Evolutionary conservation across 2,113 vertebrate genomes (phyloP).

Genomic region (Rhagologus leucostigma): DNA sequence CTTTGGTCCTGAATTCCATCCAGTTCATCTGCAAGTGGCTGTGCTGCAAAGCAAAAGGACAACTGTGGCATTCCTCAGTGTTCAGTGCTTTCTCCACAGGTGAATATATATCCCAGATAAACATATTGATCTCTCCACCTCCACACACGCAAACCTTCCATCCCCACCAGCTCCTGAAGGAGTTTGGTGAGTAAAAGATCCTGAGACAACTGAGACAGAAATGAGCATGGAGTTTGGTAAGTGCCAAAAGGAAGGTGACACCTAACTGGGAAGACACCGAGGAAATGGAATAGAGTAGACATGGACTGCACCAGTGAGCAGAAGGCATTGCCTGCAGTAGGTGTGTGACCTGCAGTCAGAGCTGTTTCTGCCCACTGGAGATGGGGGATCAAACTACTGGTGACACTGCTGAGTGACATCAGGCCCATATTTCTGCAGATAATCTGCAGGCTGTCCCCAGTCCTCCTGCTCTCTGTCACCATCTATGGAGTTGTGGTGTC

Average conservation of each 20-base stretch:
- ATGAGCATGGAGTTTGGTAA: not conserved
- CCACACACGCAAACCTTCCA: not conserved
- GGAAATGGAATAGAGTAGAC: no score
- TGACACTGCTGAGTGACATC: not conserved
- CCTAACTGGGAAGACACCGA: not conserved
- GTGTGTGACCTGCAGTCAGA: not conserved
- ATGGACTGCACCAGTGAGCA: not conserved
- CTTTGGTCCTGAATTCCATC: not conserved
- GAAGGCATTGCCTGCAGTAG: not conserved
- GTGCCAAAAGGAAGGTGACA: not conserved
- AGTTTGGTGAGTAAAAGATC: not conserved
- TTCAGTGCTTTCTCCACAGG: not conserved
- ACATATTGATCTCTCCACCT: not conserved
- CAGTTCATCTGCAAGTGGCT: not conserved
- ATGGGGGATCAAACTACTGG: not conserved
- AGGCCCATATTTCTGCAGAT: not conserved
- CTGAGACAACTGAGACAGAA: not conserved
- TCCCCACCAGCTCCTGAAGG: not conserved
- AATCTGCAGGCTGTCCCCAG: not conserved
- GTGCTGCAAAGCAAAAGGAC: not conserved
- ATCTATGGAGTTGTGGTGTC: no score
- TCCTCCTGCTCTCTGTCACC: not conserved
- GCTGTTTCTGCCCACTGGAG: not conserved
- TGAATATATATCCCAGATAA: not conserved
- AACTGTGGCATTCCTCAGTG: not conserved